Conservation (phyloP, 1,140 invertebrate species). For the Physella acuta region DNA sequence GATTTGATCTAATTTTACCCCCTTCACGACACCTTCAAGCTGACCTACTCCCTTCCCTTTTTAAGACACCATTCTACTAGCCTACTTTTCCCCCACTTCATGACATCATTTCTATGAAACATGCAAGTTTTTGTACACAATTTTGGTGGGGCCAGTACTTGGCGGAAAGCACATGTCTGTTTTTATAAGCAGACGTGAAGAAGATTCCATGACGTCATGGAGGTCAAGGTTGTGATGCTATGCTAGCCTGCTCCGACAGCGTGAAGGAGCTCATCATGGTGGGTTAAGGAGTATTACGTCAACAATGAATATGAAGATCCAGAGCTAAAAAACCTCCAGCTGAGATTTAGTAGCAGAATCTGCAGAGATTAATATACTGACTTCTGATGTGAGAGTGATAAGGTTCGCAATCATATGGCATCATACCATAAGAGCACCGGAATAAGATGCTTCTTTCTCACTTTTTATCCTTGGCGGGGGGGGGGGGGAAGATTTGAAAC, state of each 20-base stretch:
- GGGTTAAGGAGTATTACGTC: constrained; percentile 97
- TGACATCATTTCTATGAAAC: too few species aligned
- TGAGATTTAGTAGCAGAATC: constrained; percentile 86
- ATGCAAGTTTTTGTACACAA: constrained; percentile 79
- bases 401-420: constrained; percentile 98
- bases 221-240: constrained; percentile 95
- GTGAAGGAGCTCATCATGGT: constrained; percentile 94
- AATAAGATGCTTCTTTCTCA: too few species aligned
- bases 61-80: too few species aligned
- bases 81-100: too few species aligned
- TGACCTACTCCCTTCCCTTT: too few species aligned
- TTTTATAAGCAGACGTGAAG: constrained; percentile 89
- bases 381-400: constrained; percentile 90
- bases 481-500: constrained; percentile 19
- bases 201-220: constrained; percentile 94
- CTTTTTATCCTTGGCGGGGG: too few species aligned
- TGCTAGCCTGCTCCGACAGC: constrained; percentile 91
- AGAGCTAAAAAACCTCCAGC: constrained; percentile 90
- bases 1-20: too few species aligned
- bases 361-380: constrained; percentile 90
- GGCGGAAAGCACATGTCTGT: constrained; percentile 97
- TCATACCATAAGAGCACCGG: constrained; percentile 12
- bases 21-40: too few species aligned
- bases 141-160: constrained; percentile 95
- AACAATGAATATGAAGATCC: constrained; percentile 96